Percentiles rank a stretch among this genome's conserved stretches.
Conservation (phyloP, 2,113 vertebrate species). For the Pseudorhombus dupliciocellatus region DNA sequence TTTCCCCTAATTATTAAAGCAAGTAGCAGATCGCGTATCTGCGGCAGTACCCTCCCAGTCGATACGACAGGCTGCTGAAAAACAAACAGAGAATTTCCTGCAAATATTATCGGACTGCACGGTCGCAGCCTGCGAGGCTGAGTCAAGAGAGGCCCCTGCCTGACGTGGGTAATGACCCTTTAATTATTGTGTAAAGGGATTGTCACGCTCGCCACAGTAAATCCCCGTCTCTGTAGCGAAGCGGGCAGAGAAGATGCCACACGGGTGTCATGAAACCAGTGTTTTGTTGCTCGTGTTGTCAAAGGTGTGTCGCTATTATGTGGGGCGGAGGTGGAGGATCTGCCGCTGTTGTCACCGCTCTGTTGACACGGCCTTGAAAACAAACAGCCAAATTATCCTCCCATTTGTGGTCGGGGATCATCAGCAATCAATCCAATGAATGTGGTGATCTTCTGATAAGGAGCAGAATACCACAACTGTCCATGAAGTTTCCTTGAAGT, state of each 20-base stretch:
- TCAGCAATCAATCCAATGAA: conserved; percentile 1
- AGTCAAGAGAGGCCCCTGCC: conserved; percentile 51
- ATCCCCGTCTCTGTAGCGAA: conserved; percentile 59
- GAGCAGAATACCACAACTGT: neutral
- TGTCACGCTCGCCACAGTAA: conserved; percentile 62
- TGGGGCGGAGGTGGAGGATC: conserved; percentile 4
- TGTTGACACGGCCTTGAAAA: conserved; percentile 32
- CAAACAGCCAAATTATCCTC: conserved; percentile 44
- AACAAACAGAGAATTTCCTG: conserved; percentile 30
- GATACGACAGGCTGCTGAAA: conserved; percentile 5
- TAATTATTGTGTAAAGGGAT: conserved; percentile 66
- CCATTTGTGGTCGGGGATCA: conserved; percentile 20
- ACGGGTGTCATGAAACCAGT: conserved; percentile 43
- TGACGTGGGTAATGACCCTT: conserved; percentile 60
- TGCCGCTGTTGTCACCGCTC: conserved; percentile 43
- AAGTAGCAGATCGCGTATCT: neutral
- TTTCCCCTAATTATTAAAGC: neutral
- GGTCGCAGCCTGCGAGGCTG: conserved; percentile 37
- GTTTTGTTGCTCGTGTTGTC: conserved; percentile 62
- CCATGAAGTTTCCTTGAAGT: too few relatives aligned
- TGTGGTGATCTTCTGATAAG: neutral
- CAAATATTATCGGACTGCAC: conserved; percentile 21
- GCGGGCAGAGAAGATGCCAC: conserved; percentile 30
- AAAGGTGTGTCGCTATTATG: conserved; percentile 48
- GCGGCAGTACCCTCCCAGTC: neutral